Evolutionary conservation across 2,888 invertebrate genomes (phyloP).

Genomic region (Ormyrus thymus): DNA sequence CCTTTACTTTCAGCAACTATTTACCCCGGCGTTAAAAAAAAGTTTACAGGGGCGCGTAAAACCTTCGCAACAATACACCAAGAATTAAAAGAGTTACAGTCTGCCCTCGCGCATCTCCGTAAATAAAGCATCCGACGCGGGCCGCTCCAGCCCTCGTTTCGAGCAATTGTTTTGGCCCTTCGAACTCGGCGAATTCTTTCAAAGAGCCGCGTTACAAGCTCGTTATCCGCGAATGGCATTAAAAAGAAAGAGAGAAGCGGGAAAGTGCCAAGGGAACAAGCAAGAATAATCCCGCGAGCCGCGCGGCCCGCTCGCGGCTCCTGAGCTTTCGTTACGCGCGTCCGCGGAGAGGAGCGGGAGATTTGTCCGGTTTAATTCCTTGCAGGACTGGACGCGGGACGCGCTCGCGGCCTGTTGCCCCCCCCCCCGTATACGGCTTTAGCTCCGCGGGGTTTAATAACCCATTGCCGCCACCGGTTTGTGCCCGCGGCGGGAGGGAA

Average conservation of each 20-base stretch:
- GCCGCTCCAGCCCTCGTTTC: too few species aligned
- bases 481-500: too few species aligned
- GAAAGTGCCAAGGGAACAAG: neutral
- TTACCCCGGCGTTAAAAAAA: too few species aligned
- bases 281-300: conserved; percentile 43
- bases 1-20: too few species aligned
- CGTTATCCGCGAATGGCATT: conserved; percentile 48
- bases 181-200: neutral
- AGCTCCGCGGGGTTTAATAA: too few species aligned
- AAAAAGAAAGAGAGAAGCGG: neutral
- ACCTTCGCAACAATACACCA: too few species aligned
- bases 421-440: neutral
- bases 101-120: too few species aligned
- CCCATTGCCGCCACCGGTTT: too few species aligned
- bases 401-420: neutral
- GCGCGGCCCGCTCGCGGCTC: neutral
- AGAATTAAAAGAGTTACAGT: too few species aligned
- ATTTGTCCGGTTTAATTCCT: conserved; percentile 54
- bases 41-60: too few species aligned
- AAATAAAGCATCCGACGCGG: too few species aligned
- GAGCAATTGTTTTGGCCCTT: too few species aligned
- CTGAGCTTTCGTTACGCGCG: conserved; percentile 10
- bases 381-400: conserved; percentile 38
- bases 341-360: conserved; percentile 15
- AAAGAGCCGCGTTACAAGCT: conserved; percentile 30